A percentile compares a stretch with the other conserved stretches of the same genome.
These are phyloP conservation scores for Nanorana parkeri DNA, from an alignment of 2,113 vertebrate species.

Conservation along the genomic window DNA sequence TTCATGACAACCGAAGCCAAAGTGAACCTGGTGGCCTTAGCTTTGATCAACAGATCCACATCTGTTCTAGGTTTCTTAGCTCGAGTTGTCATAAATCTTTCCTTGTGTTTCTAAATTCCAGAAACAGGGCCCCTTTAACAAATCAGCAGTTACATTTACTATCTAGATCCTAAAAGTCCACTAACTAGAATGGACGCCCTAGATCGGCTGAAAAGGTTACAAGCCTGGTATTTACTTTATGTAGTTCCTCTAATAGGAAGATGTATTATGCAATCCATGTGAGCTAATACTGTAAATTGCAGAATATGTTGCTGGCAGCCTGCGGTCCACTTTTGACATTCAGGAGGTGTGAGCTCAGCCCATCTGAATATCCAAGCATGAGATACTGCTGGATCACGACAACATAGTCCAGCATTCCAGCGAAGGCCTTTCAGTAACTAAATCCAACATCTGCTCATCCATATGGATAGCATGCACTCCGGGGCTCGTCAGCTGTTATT, in stretches of 20 bases:
- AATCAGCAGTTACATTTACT: too few species aligned
- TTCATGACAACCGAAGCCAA: too few species aligned
- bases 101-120: too few species aligned
- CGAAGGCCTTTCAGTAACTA: slow-evolving; percentile 56
- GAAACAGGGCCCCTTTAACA: too few species aligned
- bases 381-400: slow-evolving; percentile 11
- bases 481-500: slow-evolving; percentile 1
- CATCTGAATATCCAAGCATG: background rate
- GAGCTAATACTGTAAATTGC: slow-evolving; percentile 3
- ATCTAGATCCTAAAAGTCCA: too few species aligned
- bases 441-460: background rate
- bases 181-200: too few species aligned
- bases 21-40: too few species aligned
- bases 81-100: too few species aligned
- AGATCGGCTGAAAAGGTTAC: too few species aligned
- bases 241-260: background rate
- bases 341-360: background rate
- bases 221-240: too few species aligned
- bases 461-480: background rate
- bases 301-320: background rate
- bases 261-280: background rate
- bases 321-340: background rate
- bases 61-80: too few species aligned
- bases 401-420: slow-evolving; percentile 38
- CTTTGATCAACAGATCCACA: too few species aligned